These are phyloP conservation scores for Ceratotherium simum DNA, from an alignment of 2,113 vertebrate genomes.

Conservation along the genomic window DNA sequence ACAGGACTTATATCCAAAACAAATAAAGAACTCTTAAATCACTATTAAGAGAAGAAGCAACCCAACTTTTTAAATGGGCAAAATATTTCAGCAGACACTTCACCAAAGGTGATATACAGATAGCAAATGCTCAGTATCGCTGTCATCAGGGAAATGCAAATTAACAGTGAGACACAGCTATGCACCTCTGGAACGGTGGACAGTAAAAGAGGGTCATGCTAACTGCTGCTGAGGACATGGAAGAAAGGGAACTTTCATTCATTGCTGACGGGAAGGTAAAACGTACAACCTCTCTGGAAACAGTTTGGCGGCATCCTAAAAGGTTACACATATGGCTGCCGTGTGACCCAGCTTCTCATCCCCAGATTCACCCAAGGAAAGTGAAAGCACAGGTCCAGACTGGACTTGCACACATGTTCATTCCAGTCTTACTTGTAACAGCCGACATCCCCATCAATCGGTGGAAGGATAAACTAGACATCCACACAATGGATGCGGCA, in stretches of 20 bases:
- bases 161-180: accelerated
- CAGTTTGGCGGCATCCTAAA: accelerated
- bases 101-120: neutral
- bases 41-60: neutral
- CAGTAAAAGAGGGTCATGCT: too few relatives aligned
- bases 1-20: neutral
- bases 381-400: accelerated
- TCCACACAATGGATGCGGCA: accelerated
- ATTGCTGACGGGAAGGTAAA: accelerated
- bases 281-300: neutral
- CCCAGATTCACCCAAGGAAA: neutral
- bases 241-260: neutral
- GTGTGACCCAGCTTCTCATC: accelerated
- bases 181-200: accelerated
- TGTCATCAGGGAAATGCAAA: neutral
- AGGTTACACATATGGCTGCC: neutral
- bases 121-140: neutral
- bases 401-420: accelerated
- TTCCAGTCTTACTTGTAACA: accelerated
- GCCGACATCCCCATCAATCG: neutral
- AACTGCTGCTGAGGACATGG: accelerated
- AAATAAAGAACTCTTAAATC: neutral
- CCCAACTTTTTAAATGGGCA: neutral
- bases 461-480: neutral
- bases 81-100: neutral